A percentile compares a stretch with the other conserved stretches of the same genome.
phyloP scores from a whole-genome alignment of 2,797 vertebrate genomes.

The Microhierax caerulescens region DNA sequence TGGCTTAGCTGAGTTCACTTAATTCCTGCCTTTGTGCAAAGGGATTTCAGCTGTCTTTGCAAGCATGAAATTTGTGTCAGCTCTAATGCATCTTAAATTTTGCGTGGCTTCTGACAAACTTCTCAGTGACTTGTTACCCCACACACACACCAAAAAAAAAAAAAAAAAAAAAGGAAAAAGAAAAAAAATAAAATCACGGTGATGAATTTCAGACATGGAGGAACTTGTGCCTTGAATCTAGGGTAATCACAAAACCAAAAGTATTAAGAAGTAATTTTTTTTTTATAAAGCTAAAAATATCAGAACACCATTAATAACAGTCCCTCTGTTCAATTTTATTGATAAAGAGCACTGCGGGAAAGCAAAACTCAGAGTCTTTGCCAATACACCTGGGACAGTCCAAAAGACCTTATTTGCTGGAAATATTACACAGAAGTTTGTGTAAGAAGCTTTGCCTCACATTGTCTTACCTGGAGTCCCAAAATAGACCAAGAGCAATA shows the following conservation, averaged over 20 bases:
- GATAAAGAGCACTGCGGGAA: not conserved
- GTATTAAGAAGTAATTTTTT: constrained; percentile 7
- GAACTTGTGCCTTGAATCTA: not conserved
- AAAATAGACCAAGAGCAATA: not conserved
- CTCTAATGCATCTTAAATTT: constrained; percentile 48
- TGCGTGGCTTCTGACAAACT: constrained; percentile 1
- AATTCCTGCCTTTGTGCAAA: not conserved
- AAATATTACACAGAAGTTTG: not conserved
- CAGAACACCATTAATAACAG: not conserved
- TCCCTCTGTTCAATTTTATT: not conserved
- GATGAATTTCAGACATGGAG: constrained; percentile 13
- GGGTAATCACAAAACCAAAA: constrained; percentile 23
- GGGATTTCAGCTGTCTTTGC: constrained; percentile 42
- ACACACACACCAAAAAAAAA: not conserved
- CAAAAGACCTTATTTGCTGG: not conserved
- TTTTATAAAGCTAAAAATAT: constrained; percentile 37
- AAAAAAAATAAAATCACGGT: not conserved
- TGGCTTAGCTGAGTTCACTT: not conserved
- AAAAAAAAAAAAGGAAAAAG: too few species aligned
- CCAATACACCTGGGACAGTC: not conserved
- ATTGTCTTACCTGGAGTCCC: not conserved
- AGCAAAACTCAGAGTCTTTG: not conserved
- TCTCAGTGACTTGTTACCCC: not conserved
- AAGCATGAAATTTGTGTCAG: constrained; percentile 31
- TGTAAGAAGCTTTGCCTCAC: not conserved